Base-by-base conservation (phyloP, 2,888 invertebrate genomes). In the Orchesella flavescens region DNA sequence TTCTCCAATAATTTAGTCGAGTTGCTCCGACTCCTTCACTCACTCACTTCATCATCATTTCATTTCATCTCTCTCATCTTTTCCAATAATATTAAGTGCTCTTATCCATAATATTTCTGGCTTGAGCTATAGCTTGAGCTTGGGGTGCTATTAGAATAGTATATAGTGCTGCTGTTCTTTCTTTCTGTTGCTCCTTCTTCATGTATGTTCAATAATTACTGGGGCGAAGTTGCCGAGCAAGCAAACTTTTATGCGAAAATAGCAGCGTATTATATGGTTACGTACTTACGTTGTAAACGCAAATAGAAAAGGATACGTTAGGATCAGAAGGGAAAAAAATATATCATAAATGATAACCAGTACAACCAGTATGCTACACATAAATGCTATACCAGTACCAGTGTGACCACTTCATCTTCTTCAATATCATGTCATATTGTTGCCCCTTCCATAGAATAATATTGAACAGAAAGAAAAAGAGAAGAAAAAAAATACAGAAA, bases 191-290 rank as follows among this genome's bases (percentile, higher is more conserved):
- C 49, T 69, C 44, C 19, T 13, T 55, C 15, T 21, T 12, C 23
- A 65, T 23, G 34, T n/a, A 65, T 23, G 34, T n/a, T n/a, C 13
- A 61, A 12, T 81, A 81, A 81, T 81, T 75, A 81, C 81, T 81
- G 75, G 81, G 80, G 80, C 80, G 74, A 72, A 80, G 59, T 74
- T 80, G 74, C 80, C 66, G 66, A 80, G 73, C 80, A 34, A 72
- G 59, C 55, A 65, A 72, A 63, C 44, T 43, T 21, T 55, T 69
- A 71, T 34, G 71, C 71, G 61, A 66, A 77, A 66, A 66, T 13
- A 61, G 24, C 34, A 61, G 24, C 34, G 34, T 34, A 34, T 4
- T 34, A 34, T 34, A 7, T 34, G 7, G 3, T 4, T 4, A 4
- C 34, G 34, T 34, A 34, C 34, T 4, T 4, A 4, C 34, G 7